These are phyloP conservation scores for Ptyas mucosa DNA, from an alignment of 2,113 vertebrate species.

Conservation along the genomic window DNA sequence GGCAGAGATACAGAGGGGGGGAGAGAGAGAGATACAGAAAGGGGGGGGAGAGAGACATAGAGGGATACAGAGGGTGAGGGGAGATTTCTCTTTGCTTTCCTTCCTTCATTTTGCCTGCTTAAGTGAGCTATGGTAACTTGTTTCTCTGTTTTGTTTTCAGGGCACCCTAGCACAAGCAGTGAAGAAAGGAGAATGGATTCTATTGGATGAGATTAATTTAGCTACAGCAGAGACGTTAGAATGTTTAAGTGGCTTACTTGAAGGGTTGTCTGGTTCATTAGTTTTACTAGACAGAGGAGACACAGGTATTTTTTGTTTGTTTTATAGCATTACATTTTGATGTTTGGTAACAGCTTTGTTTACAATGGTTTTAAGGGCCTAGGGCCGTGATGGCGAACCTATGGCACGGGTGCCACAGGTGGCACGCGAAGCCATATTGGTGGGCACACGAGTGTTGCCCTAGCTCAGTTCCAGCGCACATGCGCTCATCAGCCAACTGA, in stretches of 20 bases:
- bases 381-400: too few relatives aligned
- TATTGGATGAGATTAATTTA: constrained; percentile 97
- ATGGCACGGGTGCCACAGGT: too few relatives aligned
- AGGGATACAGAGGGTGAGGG: too few relatives aligned
- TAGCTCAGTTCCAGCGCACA: too few relatives aligned
- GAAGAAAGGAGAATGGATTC: constrained; percentile 95
- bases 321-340: neutral
- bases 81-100: neutral
- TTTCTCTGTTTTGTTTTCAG: constrained; percentile 64
- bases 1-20: too few relatives aligned
- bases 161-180: constrained; percentile 90
- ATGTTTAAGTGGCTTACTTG: constrained; percentile 92
- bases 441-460: too few relatives aligned
- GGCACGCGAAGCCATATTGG: too few relatives aligned
- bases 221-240: constrained; percentile 93
- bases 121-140: neutral
- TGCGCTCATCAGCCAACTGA: too few relatives aligned
- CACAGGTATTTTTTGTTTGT: constrained; percentile 73
- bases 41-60: too few relatives aligned
- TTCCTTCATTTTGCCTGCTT: neutral
- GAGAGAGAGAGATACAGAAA: too few relatives aligned
- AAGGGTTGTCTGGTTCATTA: constrained; percentile 85
- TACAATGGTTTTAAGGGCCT: neutral
- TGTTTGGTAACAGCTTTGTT: neutral
- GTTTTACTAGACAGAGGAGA: constrained; percentile 94